Conservation (phyloP, 2,888 invertebrate genomes). For the Leucoptera coffeella region DNA sequence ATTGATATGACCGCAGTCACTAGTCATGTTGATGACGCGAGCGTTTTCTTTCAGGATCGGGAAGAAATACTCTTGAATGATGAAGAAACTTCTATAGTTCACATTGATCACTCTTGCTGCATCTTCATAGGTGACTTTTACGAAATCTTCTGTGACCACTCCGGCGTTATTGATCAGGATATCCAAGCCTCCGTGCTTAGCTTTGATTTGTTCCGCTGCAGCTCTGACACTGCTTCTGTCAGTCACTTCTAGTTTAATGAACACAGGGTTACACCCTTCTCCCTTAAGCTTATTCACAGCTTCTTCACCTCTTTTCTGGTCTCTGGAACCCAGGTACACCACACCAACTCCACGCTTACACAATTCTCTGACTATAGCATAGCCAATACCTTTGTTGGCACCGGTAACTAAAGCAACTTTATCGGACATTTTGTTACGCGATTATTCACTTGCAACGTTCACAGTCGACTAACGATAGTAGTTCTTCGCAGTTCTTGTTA, state of each 20-base stretch:
- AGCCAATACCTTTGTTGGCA: constrained; percentile 7
- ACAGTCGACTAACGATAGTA: no score
- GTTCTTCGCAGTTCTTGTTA: no score
- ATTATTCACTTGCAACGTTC: no score
- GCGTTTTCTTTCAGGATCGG: constrained; percentile 11
- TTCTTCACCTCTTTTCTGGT: constrained; percentile 5
- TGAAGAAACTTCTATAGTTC: constrained; percentile 5
- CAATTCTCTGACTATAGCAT: constrained; percentile 6
- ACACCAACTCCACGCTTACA: constrained; percentile 4
- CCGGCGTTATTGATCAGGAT: constrained; percentile 7
- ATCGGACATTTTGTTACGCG: no score
- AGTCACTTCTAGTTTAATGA: constrained; percentile 11
- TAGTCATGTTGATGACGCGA: constrained; percentile 11
- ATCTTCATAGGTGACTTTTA: constrained; percentile 6
- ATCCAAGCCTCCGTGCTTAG: constrained; percentile 7
- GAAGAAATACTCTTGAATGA: constrained; percentile 6
- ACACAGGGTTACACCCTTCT: constrained; percentile 6
- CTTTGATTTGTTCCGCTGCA: constrained; percentile 5
- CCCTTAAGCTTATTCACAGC: constrained; percentile 5
- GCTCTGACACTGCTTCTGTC: constrained; percentile 6
- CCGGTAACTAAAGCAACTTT: constrained; percentile 7
- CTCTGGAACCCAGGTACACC: constrained; percentile 6
- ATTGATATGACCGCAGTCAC: constrained; percentile 12
- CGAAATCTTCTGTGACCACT: constrained; percentile 2
- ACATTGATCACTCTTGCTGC: constrained; percentile 5